Conservation (phyloP, 2,113 vertebrate species). For the Hippopotamus amphibius region DNA sequence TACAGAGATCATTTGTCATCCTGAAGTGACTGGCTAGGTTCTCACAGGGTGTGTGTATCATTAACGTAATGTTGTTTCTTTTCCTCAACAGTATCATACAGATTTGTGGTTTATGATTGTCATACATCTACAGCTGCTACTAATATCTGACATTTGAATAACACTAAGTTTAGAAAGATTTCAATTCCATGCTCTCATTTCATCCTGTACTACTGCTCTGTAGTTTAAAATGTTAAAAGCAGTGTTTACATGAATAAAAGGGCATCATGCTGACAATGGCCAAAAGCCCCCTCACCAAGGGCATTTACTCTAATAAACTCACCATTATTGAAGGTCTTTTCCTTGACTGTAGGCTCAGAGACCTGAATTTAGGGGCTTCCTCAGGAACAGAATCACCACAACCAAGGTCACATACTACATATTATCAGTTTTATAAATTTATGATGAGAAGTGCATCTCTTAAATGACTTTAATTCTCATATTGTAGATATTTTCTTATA, state of each 20-base stretch:
- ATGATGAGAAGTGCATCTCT: background rate
- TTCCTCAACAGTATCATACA: background rate
- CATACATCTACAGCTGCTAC: background rate
- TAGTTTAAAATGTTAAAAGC: constrained; percentile 43
- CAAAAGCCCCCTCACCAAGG: background rate
- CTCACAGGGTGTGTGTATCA: background rate
- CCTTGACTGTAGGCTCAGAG: background rate
- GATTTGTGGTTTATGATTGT: constrained; percentile 25
- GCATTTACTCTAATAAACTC: background rate
- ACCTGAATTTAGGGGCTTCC: background rate
- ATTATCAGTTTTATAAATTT: background rate
- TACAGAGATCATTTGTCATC: background rate
- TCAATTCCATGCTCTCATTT: constrained; percentile 38
- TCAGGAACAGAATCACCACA: background rate
- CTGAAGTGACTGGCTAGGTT: constrained; percentile 10
- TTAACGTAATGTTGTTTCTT: background rate
- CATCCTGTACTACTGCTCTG: background rate
- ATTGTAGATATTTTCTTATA: background rate
- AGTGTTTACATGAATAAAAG: constrained; percentile 5
- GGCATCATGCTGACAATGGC: background rate
- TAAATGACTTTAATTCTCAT: constrained; percentile 23
- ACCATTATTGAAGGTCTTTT: background rate
- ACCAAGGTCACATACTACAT: background rate
- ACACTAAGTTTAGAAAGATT: constrained; percentile 2
- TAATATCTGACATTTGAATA: constrained; percentile 33